phyloP scores from a whole-genome alignment of 1,140 invertebrate genomes.

The Nasonia giraulti region DNA sequence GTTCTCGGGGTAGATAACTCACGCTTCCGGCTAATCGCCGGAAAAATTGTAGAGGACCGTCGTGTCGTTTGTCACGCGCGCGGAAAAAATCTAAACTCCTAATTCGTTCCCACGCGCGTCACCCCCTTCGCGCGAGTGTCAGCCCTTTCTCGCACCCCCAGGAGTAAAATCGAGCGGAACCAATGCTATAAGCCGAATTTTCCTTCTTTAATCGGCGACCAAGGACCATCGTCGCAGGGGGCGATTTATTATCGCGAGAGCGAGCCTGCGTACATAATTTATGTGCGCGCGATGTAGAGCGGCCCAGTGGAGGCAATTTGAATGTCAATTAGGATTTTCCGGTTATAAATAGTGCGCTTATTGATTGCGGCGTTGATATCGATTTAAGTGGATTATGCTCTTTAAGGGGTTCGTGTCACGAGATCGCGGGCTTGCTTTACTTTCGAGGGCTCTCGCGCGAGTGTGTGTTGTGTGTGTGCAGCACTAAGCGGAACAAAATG shows the following conservation, averaged over 20 bases:
- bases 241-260: neutral
- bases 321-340: constrained; percentile 43
- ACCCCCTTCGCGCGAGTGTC: no score
- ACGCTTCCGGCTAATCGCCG: neutral
- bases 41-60: neutral
- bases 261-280: neutral
- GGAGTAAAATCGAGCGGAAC: no score
- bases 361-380: constrained; percentile 39
- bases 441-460: neutral
- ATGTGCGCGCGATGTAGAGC: constrained; percentile 1
- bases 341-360: constrained; percentile 35
- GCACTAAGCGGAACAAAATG: constrained; percentile 41
- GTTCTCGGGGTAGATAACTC: neutral
- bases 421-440: neutral
- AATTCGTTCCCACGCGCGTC: no score
- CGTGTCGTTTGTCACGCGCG: no score
- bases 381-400: constrained; percentile 45
- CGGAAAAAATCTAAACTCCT: neutral
- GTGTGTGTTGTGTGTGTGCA: neutral
- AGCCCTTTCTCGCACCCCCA: no score
- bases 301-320: constrained; percentile 9
- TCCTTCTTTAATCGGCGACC: neutral
- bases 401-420: constrained; percentile 38
- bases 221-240: neutral
- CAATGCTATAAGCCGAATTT: no score